Base-by-base conservation (phyloP, 2,797 vertebrate genomes). In the Pseudomugil gertrudae region DNA sequence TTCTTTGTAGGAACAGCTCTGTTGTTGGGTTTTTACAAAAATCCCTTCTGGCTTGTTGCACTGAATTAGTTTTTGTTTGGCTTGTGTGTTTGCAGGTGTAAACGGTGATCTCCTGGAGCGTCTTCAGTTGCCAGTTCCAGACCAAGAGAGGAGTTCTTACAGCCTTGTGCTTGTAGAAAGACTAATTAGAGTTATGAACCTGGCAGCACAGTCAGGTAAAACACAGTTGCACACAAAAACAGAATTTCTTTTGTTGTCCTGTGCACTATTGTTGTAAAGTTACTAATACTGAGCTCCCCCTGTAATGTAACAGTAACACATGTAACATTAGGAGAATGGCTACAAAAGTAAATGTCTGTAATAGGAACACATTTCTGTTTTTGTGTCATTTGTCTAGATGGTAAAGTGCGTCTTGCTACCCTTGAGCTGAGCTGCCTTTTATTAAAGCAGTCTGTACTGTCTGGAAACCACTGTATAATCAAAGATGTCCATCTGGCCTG, bases 401-500 rank as follows among this genome's bases (percentile, higher is more conserved):
- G 96, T 24, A 96, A 93, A 90, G 95, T 99, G 45, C 96, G 98
- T 26, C 83, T 99, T 43, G 97, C 96, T 1, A 98, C 98, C 0
- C 81, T 99, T 84, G 98, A 99, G 84, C 95, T 99, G 32, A 95
- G 94, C 87, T 99, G 98, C 82, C 91, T 99, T 3, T 92, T 99
- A 58, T 81, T 99, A 29, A 99, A 97, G 86, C 96, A 97, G 85
- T 95, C 98, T 0, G 98, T 98, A 6, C 89, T 97, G 40, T 94
- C 95, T 57, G 93, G 90, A 76, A 87, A 59, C 1, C 80, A 90
- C 68, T 98, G 97, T 60, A 94, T 98, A 73, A 96, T 99, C 74
- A 99, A 98, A 87, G 96, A 96, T 0, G 94, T 99, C 51, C 98
- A 99, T 73, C 93, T 98, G 74, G 97, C 97, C 80, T 99, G 98